A percentile compares a stretch with the other conserved stretches of the same genome.
These are phyloP conservation scores for Auanema freiburgensis DNA, from an alignment of 2,888 invertebrate genomes.

Conservation along the genomic window DNA sequence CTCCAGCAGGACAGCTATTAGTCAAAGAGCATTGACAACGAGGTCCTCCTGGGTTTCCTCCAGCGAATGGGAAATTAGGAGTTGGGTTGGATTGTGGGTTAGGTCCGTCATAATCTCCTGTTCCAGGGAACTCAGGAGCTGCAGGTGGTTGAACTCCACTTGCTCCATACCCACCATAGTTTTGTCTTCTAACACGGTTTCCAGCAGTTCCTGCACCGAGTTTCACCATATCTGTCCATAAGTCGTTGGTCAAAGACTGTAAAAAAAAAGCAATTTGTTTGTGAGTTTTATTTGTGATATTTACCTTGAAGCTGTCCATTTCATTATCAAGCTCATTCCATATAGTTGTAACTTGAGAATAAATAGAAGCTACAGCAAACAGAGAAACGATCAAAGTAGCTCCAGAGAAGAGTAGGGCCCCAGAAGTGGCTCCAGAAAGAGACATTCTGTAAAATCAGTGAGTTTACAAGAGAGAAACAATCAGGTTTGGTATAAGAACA, in stretches of 20 bases:
- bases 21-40: slow-evolving; percentile 41
- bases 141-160: slow-evolving; percentile 36
- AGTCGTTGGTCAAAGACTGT: slow-evolving; percentile 51
- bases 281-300: no score
- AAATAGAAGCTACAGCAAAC: slow-evolving; percentile 51
- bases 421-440: slow-evolving; percentile 53
- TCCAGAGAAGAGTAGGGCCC: slow-evolving; percentile 57
- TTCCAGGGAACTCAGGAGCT: slow-evolving; percentile 2
- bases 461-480: no score
- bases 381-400: slow-evolving; percentile 55
- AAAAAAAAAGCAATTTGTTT: neutral
- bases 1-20: slow-evolving; percentile 55
- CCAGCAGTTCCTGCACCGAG: slow-evolving; percentile 61
- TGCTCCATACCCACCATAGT: slow-evolving; percentile 60
- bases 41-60: no score
- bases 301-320: slow-evolving; percentile 59
- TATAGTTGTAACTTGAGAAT: slow-evolving; percentile 54
- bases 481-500: no score
- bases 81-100: slow-evolving; percentile 19
- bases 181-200: slow-evolving; percentile 59
- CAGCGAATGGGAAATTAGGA: slow-evolving; percentile 7
- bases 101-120: neutral
- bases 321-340: slow-evolving; percentile 61
- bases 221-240: slow-evolving; percentile 61
- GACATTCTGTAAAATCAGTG: slow-evolving; percentile 44